Percentiles rank a stretch among this genome's conserved stretches.
phyloP scores from a whole-genome alignment of 2,888 invertebrate genomes.

The Neocrepidodera transversa region DNA sequence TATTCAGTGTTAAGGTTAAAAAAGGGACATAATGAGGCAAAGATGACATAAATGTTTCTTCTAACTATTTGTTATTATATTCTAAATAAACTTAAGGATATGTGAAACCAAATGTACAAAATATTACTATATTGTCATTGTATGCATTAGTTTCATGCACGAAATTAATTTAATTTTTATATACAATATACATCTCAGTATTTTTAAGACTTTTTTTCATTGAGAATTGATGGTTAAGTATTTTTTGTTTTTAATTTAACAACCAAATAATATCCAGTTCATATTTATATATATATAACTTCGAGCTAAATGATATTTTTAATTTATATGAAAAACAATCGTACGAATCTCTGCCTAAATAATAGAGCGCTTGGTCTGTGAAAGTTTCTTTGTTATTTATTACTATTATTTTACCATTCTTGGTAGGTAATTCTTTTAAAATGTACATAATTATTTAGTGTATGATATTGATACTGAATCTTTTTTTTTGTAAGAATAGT shows the following conservation, averaged over 20 bases:
- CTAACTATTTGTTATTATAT: conserved; percentile 45
- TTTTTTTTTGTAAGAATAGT: conserved; percentile 25
- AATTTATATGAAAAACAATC: conserved; percentile 10
- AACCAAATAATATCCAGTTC: conserved; percentile 17
- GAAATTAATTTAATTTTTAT: conserved; percentile 38
- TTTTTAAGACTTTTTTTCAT: conserved; percentile 27
- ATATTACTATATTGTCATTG: conserved; percentile 36
- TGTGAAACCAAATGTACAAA: conserved; percentile 51
- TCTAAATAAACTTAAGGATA: conserved; percentile 47
- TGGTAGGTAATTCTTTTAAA: conserved; percentile 30
- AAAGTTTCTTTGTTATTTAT: conserved; percentile 26
- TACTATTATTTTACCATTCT: conserved; percentile 32
- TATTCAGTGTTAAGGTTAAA: conserved; percentile 28
- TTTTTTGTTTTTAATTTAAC: conserved; percentile 4
- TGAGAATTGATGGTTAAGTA: conserved; percentile 2
- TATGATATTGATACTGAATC: conserved; percentile 18
- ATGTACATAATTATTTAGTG: conserved; percentile 32
- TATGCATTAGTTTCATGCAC: conserved; percentile 26
- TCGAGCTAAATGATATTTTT: conserved; percentile 13
- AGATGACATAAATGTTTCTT: conserved; percentile 43
- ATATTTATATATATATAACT: conserved; percentile 10
- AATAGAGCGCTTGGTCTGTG: conserved; percentile 9
- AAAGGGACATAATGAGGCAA: conserved; percentile 26
- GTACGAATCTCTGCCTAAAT: conserved; percentile 16
- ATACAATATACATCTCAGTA: conserved; percentile 40